Evolutionary conservation across 2,888 invertebrate genomes (phyloP).

Genomic region (Asteroscopus sphinx): DNA sequence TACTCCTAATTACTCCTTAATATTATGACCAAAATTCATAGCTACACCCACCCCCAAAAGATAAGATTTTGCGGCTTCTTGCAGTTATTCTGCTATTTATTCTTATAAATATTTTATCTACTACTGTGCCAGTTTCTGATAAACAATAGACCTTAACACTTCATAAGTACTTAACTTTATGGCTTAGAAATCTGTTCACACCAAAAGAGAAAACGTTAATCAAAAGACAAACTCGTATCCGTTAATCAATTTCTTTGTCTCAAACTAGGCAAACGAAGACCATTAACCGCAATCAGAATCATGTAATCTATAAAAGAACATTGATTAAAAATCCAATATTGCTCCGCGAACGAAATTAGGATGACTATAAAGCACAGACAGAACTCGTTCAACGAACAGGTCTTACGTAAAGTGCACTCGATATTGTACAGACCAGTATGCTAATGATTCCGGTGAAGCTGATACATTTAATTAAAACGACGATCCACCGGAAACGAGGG

Average conservation of each 20-base stretch:
- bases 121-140: neutral
- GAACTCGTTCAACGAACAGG: slow-evolving; percentile 64
- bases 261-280: slow-evolving; percentile 45
- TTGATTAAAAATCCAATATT: slow-evolving; percentile 70
- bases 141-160: neutral
- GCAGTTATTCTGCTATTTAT: too few species aligned
- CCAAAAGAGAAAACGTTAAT: slow-evolving; percentile 47
- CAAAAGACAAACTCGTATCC: slow-evolving; percentile 41
- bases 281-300: slow-evolving; percentile 56
- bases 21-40: too few species aligned
- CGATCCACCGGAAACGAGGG: slow-evolving; percentile 75
- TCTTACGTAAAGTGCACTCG: slow-evolving; percentile 69
- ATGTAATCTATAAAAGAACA: slow-evolving; percentile 53
- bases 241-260: slow-evolving; percentile 52
- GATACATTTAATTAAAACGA: slow-evolving; percentile 63
- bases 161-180: slow-evolving; percentile 23
- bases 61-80: too few species aligned
- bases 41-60: too few species aligned
- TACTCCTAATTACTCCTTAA: too few species aligned
- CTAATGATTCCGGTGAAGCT: slow-evolving; percentile 45
- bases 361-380: slow-evolving; percentile 76
- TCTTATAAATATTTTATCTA: too few species aligned
- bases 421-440: slow-evolving; percentile 61
- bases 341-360: slow-evolving; percentile 70
- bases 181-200: slow-evolving; percentile 38